Base-by-base conservation (phyloP, 2,113 vertebrate species). In the Pelobates fuscus region DNA sequence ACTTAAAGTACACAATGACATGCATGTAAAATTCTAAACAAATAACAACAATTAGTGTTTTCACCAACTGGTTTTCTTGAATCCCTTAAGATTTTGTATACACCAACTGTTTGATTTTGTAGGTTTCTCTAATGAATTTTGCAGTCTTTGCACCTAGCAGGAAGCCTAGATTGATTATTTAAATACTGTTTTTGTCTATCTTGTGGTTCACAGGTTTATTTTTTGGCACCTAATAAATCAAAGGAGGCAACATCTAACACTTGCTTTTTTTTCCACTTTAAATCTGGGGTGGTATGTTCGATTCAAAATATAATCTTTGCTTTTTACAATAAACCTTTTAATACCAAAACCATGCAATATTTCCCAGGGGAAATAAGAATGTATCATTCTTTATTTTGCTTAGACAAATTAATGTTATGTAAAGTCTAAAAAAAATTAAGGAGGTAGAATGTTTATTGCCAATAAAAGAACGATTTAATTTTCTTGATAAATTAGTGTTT, bases 211-310 rank as follows among this genome's bases (percentile, higher is more conserved):
- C 52, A 61, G 77, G 81, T 87, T 89, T 86, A 71, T 82, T 82
- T 89, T 86, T 82, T 79, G 80, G 84, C 89, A 89, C 89, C 84
- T 87, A 88, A 91, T 92, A 91, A 92, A 93, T 92, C 88, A 91
- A 52, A 67, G 64, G 67, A 78, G 43, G 63, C 80, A 86, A 81
- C 82, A 83, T 88, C 83, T 89, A 85, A 87, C 80, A 83, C 84
- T 82, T 43, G 7, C 66, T 82, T 77, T 82, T 82, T 77, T 82
- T 82, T 70, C 65, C 73, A 74, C 80, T 62, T 25, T 82, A 83
- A 86, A 80, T 80, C 70, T 81, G 82, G 77, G 24, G 73, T 67
- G 72, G 41, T 67, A 67, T 25, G 18, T 37, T 61, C 55, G 41
- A 27, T 54, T 68, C 20, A 29, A 24, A 77, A 68, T 68, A 20